Conservation (phyloP, 2,888 invertebrate species). For the Cephonodes hylas region DNA sequence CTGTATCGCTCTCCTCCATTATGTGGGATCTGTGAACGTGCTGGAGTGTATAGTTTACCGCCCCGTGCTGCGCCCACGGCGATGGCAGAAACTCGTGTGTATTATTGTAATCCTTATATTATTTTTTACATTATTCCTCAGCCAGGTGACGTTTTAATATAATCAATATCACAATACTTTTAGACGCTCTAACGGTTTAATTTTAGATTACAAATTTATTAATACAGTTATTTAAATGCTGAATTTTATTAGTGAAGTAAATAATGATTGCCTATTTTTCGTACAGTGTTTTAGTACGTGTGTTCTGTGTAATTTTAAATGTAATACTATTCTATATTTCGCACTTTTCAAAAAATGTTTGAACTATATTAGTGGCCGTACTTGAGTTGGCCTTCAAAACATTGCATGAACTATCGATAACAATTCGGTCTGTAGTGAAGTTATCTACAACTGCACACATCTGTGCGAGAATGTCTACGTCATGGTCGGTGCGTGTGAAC, state of each 20-base stretch:
- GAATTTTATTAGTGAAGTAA: slow-evolving; percentile 7
- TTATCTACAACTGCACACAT: not conserved
- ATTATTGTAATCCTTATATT: not conserved
- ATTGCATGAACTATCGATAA: not conserved
- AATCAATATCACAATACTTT: slow-evolving; percentile 2
- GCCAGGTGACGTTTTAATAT: not conserved
- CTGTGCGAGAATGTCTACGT: not conserved
- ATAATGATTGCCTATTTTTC: not conserved
- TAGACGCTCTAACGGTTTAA: slow-evolving; percentile 12
- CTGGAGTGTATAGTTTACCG: not conserved
- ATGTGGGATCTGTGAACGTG: not conserved
- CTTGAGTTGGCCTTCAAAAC: not conserved
- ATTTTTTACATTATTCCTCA: not conserved
- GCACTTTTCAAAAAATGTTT: not conserved
- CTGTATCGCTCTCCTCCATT: not conserved
- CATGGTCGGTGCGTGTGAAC: not conserved
- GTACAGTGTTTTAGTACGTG: not conserved
- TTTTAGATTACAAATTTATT: not conserved
- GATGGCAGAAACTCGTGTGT: not conserved
- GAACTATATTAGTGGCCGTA: not conserved
- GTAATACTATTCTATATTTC: not conserved
- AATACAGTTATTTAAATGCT: not conserved
- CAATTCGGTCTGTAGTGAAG: not conserved
- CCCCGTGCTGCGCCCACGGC: not conserved
- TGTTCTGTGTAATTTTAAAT: not conserved